Base-by-base conservation (phyloP, 1,140 invertebrate genomes). In the Theocolax elegans region DNA sequence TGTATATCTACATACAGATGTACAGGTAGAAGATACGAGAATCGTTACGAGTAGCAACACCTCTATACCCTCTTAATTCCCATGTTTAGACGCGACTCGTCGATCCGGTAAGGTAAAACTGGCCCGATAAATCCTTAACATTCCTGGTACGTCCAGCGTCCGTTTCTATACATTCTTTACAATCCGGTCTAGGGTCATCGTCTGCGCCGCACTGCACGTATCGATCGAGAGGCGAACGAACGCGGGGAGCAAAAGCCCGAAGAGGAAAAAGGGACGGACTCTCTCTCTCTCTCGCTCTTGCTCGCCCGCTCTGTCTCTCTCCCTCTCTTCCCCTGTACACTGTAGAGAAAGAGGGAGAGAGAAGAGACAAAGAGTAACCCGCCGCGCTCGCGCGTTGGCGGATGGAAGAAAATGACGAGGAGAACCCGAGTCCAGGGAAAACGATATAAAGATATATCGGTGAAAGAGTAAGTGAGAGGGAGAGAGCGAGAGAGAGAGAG, bases 151-250 rank as follows among this genome's bases (percentile, higher is more conserved):
- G n/a, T 53, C 12, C 6, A 38, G 12, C 12, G 49, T 49, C 10
- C n/a, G n/a, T 4, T 8, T 59, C 19, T 27, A 13, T 49, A 29
- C 31, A 59, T 53, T 68, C 66, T 68, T 68, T 42, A 59, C 19
- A 44, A 38, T 48, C 29, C 31, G 56, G 25, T 51, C 42, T 19
- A 59, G 48, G 56, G 56, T 60, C 54, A 46, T 60, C 54, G 56
- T 35, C 63, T 53, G 19, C 23, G 23, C 25, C 6, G 48, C 21
- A 23, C 17, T 13, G 13, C 40, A 15, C 3, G 53, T 49, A 67
- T 67, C 54, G 53, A 67, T 67, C 54, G 51, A n/a, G 21, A 53
- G 66, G 21, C 40, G 42, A 58, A 19, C 42, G 42, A 29, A 66
- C 25, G n/a, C 40, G 51, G 51, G 38, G 17, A 42, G 35, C 19